These are phyloP conservation scores for Melinaea marsaeus DNA, from an alignment of 2,888 invertebrate species.

Conservation along the genomic window DNA sequence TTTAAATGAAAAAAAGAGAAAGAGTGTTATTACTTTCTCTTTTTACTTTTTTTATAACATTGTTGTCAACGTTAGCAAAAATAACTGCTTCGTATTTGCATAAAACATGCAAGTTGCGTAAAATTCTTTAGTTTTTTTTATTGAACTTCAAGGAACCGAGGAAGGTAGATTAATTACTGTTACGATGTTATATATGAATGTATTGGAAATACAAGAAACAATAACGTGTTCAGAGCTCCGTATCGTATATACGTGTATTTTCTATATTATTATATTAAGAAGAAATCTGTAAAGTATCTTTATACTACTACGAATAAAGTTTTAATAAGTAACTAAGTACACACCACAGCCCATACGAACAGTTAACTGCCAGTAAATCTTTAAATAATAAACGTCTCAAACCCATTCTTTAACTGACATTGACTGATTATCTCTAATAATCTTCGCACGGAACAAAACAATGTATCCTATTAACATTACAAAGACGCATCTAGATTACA, in stretches of 20 bases:
- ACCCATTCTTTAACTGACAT: slow-evolving; percentile 39
- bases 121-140: slow-evolving; percentile 15
- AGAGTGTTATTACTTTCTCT: no score
- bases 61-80: slow-evolving; percentile 20
- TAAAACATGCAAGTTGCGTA: slow-evolving; percentile 26
- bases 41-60: slow-evolving; percentile 5
- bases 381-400: slow-evolving; percentile 33
- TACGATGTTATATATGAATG: neutral
- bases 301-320: no score
- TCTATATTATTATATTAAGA: no score
- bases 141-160: slow-evolving; percentile 10
- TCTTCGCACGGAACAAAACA: slow-evolving; percentile 39
- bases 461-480: slow-evolving; percentile 33
- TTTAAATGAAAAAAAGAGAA: no score
- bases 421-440: slow-evolving; percentile 44
- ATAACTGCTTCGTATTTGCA: slow-evolving; percentile 21
- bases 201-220: no score
- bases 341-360: neutral
- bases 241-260: no score
- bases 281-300: no score
- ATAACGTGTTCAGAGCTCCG: no score
- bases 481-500: slow-evolving; percentile 37
- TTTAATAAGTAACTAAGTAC: no score
- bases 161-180: slow-evolving; percentile 19
- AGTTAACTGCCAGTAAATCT: slow-evolving; percentile 17